Evolutionary conservation across 1,140 invertebrate genomes (phyloP), one percentile per base, ranked within the genome.

Genomic region (Neodiprion fabricii): DNA sequence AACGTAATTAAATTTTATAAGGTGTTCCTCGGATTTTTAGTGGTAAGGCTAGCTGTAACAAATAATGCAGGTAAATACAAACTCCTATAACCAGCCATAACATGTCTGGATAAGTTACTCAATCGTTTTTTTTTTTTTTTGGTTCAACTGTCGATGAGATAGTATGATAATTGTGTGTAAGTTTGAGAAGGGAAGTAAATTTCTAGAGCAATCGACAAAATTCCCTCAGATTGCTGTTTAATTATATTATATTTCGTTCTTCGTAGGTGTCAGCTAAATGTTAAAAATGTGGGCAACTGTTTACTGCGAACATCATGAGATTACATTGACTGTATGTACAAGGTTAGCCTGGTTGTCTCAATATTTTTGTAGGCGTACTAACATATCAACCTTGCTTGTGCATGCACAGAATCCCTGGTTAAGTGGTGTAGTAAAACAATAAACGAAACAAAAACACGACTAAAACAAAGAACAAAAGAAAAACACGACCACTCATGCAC

Each of bases 331-430:
- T 61, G 53, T 61, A 61, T 61, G 11, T 17, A 61, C 53, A 61
- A 61, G 53, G 53, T 61, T 17, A 61, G 53, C 53, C 53, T 61
- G 53, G 53, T 14, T 61, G 8, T 61, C n/a, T 61, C n/a, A 61
- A 61, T 40, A 40, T 61, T 61, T 61, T 61, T 61, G 11, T 61
- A 61, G 53, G 53, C 53, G 5, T 61, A 61, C 53, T 61, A 61
- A 61, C 53, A 61, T 17, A 61, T 17, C 11, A 61, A 61, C 53
- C 53, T 61, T 61, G 53, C 53, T 61, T 61, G 53, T 61, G 53
- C 53, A 61, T 61, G 53, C 53, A 61, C 11, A 61, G 53, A 61
- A 61, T 61, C 53, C 53, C n/a, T 61, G n/a, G n/a, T 17, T 12
- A 61, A 61, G 53, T 61, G 53, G 11, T 61, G 11, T 61, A 61